Evolutionary conservation across 2,888 invertebrate species (phyloP), one percentile per base, ranked within the genome.

Genomic region (Sphecodes monilicornis): DNA sequence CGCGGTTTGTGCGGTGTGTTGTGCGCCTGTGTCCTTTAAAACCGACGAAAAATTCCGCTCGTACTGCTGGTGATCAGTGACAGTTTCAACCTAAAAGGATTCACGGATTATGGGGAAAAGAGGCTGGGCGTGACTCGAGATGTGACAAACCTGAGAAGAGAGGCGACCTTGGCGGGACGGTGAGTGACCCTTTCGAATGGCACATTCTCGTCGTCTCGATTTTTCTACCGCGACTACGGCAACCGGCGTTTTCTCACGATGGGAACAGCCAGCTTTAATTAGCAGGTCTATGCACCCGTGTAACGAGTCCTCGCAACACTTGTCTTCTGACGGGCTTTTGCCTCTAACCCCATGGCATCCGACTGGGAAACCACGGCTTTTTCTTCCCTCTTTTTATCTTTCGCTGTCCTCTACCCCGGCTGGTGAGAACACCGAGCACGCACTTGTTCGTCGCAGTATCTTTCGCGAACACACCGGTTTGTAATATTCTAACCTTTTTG

Each of bases 141-240:
- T 66, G 66, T 66, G 66, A 66, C 66, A 66, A 74, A 69, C 66
- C 77, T 16, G 26, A 29, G 32, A 50, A n/a, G 46, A 43, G 66
- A 43, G 74, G 36, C 90, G 91, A 91, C 93, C 93, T 93, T 93
- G 91, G 88, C 82, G 88, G 86, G 89, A 90, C 92, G 93, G 93
- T 93, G 93, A 93, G 93, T 93, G 93, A 93, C 93, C 93, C 90
- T 92, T 89, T 90, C 86, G 78, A 78, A 84, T 77, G 72, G 85
- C 80, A 68, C 36, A 70, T 69, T 66, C 78, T 41, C 74, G 71
- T 43, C 64, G 72, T 32, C 76, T 66, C 22, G 77, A 78, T 85
- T 87, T 76, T 82, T 85, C 71, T 57, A 39, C 54, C 72, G 16
- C 72, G 16, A 26, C 68, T 60, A 50, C 39, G 26, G 29, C 29